Conservation (phyloP, 2,113 vertebrate species). For the Sylvietta virens region DNA sequence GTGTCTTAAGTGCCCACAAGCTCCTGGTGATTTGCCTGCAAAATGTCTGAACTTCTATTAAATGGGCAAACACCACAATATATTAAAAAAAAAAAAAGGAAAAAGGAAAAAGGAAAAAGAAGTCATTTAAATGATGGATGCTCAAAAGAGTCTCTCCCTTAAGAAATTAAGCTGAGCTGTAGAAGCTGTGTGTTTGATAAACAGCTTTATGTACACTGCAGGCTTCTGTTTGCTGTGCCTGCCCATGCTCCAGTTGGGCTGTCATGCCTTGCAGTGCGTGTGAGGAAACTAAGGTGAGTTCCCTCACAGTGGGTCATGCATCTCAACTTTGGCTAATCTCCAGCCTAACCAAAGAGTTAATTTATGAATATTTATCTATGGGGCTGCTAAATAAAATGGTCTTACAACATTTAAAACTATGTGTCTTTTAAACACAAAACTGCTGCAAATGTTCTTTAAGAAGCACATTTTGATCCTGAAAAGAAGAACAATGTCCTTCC, state of each 20-base stretch:
- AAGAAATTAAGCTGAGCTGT: neutral
- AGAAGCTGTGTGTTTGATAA: neutral
- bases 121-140: neutral
- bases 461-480: neutral
- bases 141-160: neutral
- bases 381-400: neutral
- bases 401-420: neutral
- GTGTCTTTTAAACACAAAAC: neutral
- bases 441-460: neutral
- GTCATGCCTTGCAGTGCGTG: neutral
- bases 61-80: neutral
- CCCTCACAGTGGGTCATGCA: fast-evolving
- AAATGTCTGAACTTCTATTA: neutral
- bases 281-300: neutral
- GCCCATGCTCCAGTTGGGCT: fast-evolving
- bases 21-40: neutral
- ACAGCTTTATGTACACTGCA: neutral
- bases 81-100: fast-evolving
- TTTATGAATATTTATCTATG: neutral
- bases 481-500: neutral
- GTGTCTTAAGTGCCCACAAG: neutral
- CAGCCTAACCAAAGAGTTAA: neutral
- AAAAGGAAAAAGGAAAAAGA: neutral
- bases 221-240: neutral
- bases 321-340: neutral